These are phyloP conservation scores for Nibea albiflora DNA, from an alignment of 2,113 vertebrate genomes.

Conservation along the genomic window DNA sequence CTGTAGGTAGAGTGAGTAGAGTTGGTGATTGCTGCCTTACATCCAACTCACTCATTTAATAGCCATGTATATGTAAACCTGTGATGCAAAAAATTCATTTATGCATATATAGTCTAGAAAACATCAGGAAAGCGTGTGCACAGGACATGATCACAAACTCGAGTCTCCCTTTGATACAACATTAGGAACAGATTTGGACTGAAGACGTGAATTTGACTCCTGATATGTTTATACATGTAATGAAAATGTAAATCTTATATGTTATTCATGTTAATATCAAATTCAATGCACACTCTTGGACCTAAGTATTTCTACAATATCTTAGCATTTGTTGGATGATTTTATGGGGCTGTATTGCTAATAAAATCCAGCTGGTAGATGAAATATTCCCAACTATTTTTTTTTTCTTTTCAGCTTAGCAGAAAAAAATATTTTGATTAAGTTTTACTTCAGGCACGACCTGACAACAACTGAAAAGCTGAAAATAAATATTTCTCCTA, in stretches of 20 bases:
- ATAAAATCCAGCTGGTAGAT: conserved; percentile 94
- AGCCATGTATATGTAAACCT: conserved; percentile 69
- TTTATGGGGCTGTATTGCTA: conserved; percentile 89
- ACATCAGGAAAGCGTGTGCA: conserved; percentile 48
- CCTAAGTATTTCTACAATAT: conserved; percentile 87
- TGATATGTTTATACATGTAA: conserved; percentile 72
- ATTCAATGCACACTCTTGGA: conserved; percentile 81
- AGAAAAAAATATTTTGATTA: neutral
- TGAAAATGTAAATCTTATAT: conserved; percentile 58
- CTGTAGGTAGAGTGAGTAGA: conserved; percentile 53
- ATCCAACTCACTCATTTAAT: conserved; percentile 61
- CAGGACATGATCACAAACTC: conserved; percentile 38
- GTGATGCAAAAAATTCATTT: conserved; percentile 81
- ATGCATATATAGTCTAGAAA: conserved; percentile 79
- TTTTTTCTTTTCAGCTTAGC: conserved; percentile 6
- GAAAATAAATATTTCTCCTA: neutral
- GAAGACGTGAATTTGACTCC: conserved; percentile 70
- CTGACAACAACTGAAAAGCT: neutral
- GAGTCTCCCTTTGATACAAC: conserved; percentile 81
- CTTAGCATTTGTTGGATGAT: conserved; percentile 81
- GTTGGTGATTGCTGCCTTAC: conserved; percentile 69
- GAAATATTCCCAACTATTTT: conserved; percentile 9
- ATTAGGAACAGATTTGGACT: conserved; percentile 84
- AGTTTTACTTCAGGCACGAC: too few relatives aligned
- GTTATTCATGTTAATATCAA: conserved; percentile 55